A percentile compares a stretch with the other conserved stretches of the same genome.
Evolutionary conservation across 2,113 vertebrate species (phyloP).

Genomic region (Toxostoma redivivum): DNA sequence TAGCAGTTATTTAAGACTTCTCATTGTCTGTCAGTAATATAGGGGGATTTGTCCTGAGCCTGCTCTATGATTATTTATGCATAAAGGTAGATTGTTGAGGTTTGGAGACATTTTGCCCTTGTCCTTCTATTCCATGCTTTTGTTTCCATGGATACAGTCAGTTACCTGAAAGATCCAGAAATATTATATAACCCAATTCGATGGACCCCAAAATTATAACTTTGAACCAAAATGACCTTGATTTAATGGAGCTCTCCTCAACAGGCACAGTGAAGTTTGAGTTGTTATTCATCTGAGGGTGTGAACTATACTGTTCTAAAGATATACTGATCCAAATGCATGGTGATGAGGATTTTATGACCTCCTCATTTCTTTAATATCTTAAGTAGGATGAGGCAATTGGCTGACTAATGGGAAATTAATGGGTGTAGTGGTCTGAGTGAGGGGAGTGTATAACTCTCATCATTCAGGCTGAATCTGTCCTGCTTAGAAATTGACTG

Average conservation of each 20-base stretch:
- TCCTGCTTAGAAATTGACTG: not conserved
- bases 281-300: not conserved
- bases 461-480: constrained; percentile 11
- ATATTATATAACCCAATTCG: not conserved
- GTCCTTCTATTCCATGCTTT: not conserved
- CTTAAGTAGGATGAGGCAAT: constrained; percentile 42
- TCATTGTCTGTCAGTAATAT: not conserved
- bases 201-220: not conserved
- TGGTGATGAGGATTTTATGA: constrained; percentile 53
- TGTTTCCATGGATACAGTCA: not conserved
- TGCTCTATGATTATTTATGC: not conserved
- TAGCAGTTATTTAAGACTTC: not conserved
- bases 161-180: not conserved
- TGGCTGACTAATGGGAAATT: constrained; percentile 52
- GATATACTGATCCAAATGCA: constrained; percentile 22
- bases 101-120: not conserved
- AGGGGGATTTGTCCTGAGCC: not conserved
- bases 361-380: constrained; percentile 45
- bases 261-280: not conserved
- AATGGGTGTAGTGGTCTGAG: constrained; percentile 32
- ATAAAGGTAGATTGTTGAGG: not conserved
- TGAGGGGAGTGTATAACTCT: not conserved
- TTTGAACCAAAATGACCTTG: not conserved
- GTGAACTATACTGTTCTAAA: not conserved
- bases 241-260: not conserved